A percentile compares a stretch with the other conserved stretches of the same genome.
phyloP scores from a whole-genome alignment of 2,888 invertebrate genomes.

The Bugula neritina region DNA sequence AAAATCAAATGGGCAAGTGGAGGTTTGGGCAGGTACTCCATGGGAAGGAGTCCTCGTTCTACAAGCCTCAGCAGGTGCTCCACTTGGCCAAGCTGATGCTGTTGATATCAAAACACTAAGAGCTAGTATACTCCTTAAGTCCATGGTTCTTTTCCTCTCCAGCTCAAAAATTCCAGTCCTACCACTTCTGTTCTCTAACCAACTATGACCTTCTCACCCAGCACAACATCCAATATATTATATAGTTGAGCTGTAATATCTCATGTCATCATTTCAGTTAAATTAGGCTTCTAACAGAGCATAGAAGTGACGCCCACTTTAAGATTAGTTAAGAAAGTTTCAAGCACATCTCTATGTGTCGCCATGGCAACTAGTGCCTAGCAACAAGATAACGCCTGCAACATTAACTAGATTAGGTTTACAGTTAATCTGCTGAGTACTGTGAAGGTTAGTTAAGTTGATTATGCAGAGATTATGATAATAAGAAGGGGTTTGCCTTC shows the following conservation, averaged over 20 bases:
- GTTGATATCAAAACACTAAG: not conserved
- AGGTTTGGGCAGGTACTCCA: not conserved
- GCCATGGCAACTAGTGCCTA: not conserved
- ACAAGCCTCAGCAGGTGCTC: constrained; percentile 2
- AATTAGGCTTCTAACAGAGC: too few species aligned
- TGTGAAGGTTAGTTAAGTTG: not conserved
- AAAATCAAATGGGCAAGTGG: not conserved
- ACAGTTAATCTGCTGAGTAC: not conserved
- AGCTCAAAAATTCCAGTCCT: not conserved
- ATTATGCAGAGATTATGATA: not conserved
- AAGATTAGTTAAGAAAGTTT: too few species aligned
- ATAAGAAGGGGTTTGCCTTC: too few species aligned
- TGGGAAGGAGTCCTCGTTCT: not conserved
- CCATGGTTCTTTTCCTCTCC: not conserved
- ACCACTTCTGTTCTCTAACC: not conserved
- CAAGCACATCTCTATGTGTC: not conserved
- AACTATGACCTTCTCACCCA: not conserved
- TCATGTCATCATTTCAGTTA: too few species aligned
- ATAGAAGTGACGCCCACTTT: too few species aligned
- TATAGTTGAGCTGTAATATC: too few species aligned
- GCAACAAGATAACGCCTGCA: not conserved
- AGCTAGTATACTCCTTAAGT: not conserved
- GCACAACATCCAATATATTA: not conserved
- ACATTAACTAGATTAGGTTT: not conserved
- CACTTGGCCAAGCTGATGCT: not conserved